Evolutionary conservation across 2,888 invertebrate genomes (phyloP).

Genomic region (Dysmachus trigonus): DNA sequence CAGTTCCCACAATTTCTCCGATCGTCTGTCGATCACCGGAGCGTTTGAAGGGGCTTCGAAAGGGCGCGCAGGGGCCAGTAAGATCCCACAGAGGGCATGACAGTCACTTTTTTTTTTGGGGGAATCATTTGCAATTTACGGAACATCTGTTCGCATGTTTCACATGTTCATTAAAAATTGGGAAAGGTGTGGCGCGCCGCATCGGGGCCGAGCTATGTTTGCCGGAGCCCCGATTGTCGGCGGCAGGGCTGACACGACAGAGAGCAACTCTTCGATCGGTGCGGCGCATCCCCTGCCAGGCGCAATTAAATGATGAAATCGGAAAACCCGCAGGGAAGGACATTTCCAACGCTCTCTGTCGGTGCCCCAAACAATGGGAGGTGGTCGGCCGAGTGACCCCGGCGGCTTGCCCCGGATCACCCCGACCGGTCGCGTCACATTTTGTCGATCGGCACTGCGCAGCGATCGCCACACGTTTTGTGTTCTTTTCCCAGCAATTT

Average conservation of each 20-base stretch:
- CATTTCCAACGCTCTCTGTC: constrained; percentile 10
- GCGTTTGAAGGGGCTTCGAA: not conserved
- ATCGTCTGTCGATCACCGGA: not conserved
- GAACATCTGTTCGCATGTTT: constrained; percentile 28
- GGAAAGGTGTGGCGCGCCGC: constrained; percentile 1
- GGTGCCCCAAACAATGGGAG: constrained; percentile 12
- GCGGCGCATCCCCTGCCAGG: constrained; percentile 35
- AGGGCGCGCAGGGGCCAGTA: not conserved
- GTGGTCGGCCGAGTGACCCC: not conserved
- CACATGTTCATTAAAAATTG: constrained; percentile 35
- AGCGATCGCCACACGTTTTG: not conserved
- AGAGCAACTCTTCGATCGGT: not conserved
- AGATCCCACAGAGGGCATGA: constrained; percentile 10
- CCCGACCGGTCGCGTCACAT: not conserved
- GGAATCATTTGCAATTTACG: constrained; percentile 17
- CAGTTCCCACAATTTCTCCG: not conserved
- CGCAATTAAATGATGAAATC: constrained; percentile 38
- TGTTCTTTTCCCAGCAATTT: constrained; percentile 36
- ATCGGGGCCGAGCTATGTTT: not conserved
- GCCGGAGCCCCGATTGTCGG: constrained; percentile 1
- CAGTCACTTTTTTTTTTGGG: constrained; percentile 23
- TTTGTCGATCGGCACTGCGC: not conserved
- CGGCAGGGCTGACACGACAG: constrained; percentile 6
- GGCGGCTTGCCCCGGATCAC: too few species aligned
- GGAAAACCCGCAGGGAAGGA: constrained; percentile 39